phyloP scores from a whole-genome alignment of 2,888 invertebrate genomes.

The Hypomecis punctinalis region DNA sequence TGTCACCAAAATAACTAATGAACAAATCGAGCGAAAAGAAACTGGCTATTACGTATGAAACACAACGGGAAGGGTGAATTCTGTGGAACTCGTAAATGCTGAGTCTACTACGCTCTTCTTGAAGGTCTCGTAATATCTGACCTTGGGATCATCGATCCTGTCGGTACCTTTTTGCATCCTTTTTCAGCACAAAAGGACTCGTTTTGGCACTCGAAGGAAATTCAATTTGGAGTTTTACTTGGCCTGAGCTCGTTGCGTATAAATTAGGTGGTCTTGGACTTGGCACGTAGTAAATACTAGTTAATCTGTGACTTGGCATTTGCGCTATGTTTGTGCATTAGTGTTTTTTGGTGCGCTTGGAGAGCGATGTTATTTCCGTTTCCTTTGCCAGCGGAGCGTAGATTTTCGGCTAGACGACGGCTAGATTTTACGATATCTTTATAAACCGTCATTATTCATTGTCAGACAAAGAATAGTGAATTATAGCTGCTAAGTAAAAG shows the following conservation, averaged over 20 bases:
- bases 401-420: constrained; percentile 3
- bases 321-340: constrained; percentile 30
- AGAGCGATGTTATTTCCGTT: constrained; percentile 14
- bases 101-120: neutral
- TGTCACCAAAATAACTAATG: neutral
- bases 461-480: no score
- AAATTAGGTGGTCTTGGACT: constrained; percentile 26
- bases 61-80: no score
- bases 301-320: constrained; percentile 29
- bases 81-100: neutral
- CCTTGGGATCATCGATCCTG: constrained; percentile 18
- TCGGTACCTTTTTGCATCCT: constrained; percentile 13
- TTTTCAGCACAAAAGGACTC: constrained; percentile 21
- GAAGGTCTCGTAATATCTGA: constrained; percentile 1
- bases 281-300: neutral
- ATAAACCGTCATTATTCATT: neutral
- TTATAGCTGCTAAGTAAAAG: no score
- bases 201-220: constrained; percentile 35
- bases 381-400: constrained; percentile 22
- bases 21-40: neutral
- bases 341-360: constrained; percentile 6
- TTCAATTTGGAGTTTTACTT: constrained; percentile 39
- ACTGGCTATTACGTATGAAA: neutral
- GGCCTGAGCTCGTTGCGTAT: constrained; percentile 35
- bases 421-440: constrained; percentile 2